These are phyloP conservation scores for Sycophaga agraensis DNA, from an alignment of 1,140 invertebrate species.

Conservation along the genomic window DNA sequence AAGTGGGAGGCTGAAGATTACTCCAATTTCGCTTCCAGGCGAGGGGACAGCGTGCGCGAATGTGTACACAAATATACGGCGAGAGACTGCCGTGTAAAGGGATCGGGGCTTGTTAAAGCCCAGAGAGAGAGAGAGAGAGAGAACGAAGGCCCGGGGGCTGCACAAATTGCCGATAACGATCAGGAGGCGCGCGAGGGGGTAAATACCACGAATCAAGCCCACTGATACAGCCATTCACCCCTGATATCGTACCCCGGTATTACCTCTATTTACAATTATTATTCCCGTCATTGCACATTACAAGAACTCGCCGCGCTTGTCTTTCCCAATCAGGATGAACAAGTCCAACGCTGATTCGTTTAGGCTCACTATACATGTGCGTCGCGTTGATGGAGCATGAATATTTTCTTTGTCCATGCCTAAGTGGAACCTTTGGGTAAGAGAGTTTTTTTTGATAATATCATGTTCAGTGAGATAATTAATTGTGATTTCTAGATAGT, in stretches of 20 bases:
- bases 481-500: too few species aligned
- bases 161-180: conserved; percentile 39
- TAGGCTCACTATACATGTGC: too few species aligned
- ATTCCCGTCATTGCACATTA: neutral
- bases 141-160: neutral
- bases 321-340: neutral
- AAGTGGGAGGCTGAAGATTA: conserved; percentile 15
- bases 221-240: conserved; percentile 17
- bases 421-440: too few species aligned
- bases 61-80: neutral
- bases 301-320: neutral
- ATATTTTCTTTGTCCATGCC: too few species aligned
- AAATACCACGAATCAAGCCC: conserved; percentile 26
- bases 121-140: neutral
- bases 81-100: neutral
- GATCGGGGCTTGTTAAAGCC: conserved; percentile 18
- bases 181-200: conserved; percentile 17
- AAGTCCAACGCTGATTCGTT: neutral
- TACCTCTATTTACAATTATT: conserved; percentile 33
- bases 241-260: conserved; percentile 10
- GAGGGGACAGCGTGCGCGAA: conserved; percentile 13
- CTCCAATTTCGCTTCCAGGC: conserved; percentile 11
- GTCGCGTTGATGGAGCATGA: too few species aligned
- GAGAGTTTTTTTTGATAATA: too few species aligned
- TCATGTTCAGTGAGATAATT: too few species aligned